Base-by-base conservation (phyloP, 2,797 vertebrate species). In the Danio aesculapii region DNA sequence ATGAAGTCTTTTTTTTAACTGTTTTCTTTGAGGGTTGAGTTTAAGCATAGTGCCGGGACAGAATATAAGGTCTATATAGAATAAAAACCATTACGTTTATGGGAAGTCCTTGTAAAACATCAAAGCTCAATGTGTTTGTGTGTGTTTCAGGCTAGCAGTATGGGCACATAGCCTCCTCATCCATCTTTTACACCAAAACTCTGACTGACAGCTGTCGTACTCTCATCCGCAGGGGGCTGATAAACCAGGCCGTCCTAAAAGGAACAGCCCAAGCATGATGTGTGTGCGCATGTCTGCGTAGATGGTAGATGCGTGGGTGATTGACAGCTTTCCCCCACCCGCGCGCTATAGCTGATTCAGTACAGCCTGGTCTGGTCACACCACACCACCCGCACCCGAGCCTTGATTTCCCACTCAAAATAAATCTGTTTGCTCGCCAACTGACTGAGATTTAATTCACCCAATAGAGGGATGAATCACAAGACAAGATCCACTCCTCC, bases 391-490 rank as follows among this genome's bases (percentile, higher is more conserved):
- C 44, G 3, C 77, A 19, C 46, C 17, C 30, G 47, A 63, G 39
- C 68, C 88, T 91, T 88, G 88, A 90, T 74, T 84, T 77, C 87
- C 88, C 81, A 86, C 88, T 91, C 89, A 88, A 91, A 92, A 92
- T 93, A 92, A 93, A 93, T 93, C 91, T 89, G 88, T 73, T 46
- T 88, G 90, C 89, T 88, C 86, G 16, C 88, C 87, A 81, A 79
- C 83, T 82, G 78, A 88, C 89, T 89, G 80, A 87, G 89, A 86
- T 88, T 85, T 81, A 86, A 88, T 88, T 88, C 87, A 86, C 58
- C 90, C 89, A 86, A 86, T 88, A 88, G 87, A 83, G 85, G 87
- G 87, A 91, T 93, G 87, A 92, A 92, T 92, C 91, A 91, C 87
- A 57, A 70, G 78, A 53, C 85, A 85, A 71, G 55, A 84, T 67